Evolutionary conservation across 53 echinoderm and acorn worm species (phyloP).

Genomic region (Mesocentrotus franciscanus): DNA sequence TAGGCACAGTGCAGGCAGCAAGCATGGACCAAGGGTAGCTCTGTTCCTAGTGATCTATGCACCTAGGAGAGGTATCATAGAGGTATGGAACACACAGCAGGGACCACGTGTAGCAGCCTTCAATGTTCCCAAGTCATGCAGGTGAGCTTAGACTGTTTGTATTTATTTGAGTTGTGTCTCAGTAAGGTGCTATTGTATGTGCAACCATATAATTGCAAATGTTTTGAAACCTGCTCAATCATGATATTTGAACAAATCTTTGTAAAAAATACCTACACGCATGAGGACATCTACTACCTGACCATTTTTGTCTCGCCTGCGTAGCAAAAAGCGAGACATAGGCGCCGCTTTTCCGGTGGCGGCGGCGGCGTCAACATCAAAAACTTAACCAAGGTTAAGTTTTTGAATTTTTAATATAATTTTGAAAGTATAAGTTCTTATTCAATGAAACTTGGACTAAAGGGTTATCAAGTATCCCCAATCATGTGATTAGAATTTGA

Average conservation of each 20-base stretch:
- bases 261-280: not conserved
- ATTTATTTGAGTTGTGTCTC: not conserved
- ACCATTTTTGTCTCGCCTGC: no score
- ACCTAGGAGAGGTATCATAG: conserved; percentile 94
- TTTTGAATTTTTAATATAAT: no score
- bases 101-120: conserved; percentile 98
- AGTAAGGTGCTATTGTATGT: not conserved
- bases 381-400: no score
- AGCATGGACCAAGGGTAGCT: conserved; percentile 80
- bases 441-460: no score
- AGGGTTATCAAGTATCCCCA: no score
- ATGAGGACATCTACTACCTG: not conserved
- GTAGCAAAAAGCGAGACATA: no score
- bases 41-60: conserved; percentile 98
- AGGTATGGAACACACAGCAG: conserved; percentile 99
- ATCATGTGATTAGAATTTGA: no score
- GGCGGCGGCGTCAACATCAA: no score
- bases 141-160: conserved; percentile 59
- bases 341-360: no score
- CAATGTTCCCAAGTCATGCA: conserved; percentile 95
- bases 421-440: no score
- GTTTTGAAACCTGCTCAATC: not conserved
- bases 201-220: not conserved
- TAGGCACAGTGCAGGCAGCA: conserved; percentile 61
- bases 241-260: not conserved